Evolutionary conservation across 2,797 vertebrate species (phyloP).

Genomic region (Galaxias olidus): DNA sequence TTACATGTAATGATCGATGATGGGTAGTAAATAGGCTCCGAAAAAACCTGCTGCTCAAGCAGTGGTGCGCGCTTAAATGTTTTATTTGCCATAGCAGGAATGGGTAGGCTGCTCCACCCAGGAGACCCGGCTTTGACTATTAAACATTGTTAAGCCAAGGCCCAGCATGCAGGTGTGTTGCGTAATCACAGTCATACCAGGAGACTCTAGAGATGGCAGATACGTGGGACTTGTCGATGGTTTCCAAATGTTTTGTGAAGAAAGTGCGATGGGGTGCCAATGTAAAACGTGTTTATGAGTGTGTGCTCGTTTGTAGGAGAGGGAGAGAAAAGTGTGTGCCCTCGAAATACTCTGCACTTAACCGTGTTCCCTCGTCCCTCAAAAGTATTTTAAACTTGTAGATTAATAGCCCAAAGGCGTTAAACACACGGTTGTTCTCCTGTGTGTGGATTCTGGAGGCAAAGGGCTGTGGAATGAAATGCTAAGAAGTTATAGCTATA

Average conservation of each 20-base stretch:
- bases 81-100: constrained; percentile 37
- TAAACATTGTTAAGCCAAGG: constrained; percentile 22
- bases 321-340: neutral
- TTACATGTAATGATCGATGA: constrained; percentile 53
- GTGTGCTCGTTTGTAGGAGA: neutral
- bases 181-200: constrained; percentile 21
- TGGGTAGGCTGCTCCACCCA: neutral
- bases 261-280: neutral
- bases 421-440: neutral
- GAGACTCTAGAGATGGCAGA: constrained; percentile 17
- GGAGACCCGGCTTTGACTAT: constrained; percentile 8
- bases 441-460: constrained; percentile 1
- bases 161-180: constrained; percentile 36
- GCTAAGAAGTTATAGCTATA: constrained; percentile 3
- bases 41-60: constrained; percentile 22
- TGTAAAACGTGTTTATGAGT: constrained; percentile 2
- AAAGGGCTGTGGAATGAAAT: constrained; percentile 2
- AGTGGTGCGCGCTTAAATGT: constrained; percentile 20
- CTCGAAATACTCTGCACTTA: neutral
- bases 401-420: neutral
- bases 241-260: neutral
- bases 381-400: neutral
- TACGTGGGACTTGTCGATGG: constrained; percentile 5
- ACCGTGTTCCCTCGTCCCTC: neutral
- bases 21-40: constrained; percentile 30